Percentiles rank a stretch among this genome's conserved stretches.
phyloP scores from a whole-genome alignment of 2,888 invertebrate genomes.

The Xanthorhoe spadicearia region DNA sequence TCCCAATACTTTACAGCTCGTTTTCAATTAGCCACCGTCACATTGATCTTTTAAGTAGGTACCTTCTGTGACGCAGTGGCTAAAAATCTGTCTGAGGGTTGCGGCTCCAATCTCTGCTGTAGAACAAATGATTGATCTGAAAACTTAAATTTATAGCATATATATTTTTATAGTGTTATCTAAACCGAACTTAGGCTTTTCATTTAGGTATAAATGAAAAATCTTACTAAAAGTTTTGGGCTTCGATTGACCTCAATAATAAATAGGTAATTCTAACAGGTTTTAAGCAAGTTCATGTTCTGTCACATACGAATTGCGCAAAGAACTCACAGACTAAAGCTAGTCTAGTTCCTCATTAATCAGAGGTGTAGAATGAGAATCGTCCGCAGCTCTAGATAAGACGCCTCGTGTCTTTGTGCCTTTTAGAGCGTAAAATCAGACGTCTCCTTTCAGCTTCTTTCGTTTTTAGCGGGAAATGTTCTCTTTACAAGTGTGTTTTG shows the following conservation, averaged over 20 bases:
- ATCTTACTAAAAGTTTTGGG: too few species aligned
- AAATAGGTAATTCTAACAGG: too few species aligned
- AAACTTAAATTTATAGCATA: too few species aligned
- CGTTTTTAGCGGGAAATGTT: conserved; percentile 35
- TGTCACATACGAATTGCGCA: not conserved
- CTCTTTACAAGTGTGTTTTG: conserved; percentile 28
- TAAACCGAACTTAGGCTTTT: too few species aligned
- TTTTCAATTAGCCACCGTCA: conserved; percentile 21
- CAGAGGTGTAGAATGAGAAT: conserved; percentile 29
- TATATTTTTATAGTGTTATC: too few species aligned
- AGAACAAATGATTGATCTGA: too few species aligned
- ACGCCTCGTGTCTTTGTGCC: conserved; percentile 31
- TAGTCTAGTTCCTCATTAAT: conserved; percentile 15
- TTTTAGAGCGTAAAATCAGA: conserved; percentile 39
- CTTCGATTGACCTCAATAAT: too few species aligned
- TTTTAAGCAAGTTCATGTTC: too few species aligned
- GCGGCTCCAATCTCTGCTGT: too few species aligned
- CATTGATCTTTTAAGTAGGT: not conserved
- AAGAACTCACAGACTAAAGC: not conserved
- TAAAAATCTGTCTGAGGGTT: too few species aligned
- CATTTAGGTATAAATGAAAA: too few species aligned
- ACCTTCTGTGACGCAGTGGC: too few species aligned
- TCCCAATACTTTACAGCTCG: conserved; percentile 12
- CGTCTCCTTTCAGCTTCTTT: conserved; percentile 30
- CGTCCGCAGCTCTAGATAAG: conserved; percentile 27